These are phyloP conservation scores for Cremastinae sp. DNA, from an alignment of 2,888 invertebrate genomes.

Conservation along the genomic window DNA sequence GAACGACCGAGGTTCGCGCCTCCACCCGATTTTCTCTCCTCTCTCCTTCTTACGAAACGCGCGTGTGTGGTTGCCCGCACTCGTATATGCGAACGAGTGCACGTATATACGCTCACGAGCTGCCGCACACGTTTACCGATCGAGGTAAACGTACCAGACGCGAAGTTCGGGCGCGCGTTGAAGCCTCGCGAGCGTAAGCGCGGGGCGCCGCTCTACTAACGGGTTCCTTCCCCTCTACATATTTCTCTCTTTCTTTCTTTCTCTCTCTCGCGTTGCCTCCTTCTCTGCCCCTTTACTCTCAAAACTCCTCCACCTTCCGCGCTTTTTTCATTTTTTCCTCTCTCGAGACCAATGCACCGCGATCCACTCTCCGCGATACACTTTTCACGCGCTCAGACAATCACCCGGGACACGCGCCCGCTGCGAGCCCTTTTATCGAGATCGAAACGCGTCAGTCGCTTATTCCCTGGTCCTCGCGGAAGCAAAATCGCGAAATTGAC, in stretches of 20 bases:
- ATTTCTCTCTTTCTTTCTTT: constrained; percentile 75
- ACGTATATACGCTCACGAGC: constrained; percentile 62
- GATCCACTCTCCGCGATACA: constrained; percentile 46
- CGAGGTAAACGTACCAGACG: constrained; percentile 21
- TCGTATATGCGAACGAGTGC: too few relatives aligned
- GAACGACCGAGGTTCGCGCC: constrained; percentile 56
- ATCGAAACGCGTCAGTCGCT: not conserved
- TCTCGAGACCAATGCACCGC: constrained; percentile 21
- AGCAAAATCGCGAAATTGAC: too few relatives aligned
- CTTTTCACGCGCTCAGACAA: constrained; percentile 61
- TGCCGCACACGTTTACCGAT: constrained; percentile 11
- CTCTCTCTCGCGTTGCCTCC: constrained; percentile 80
- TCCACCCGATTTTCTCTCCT: constrained; percentile 60
- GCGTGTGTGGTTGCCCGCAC: too few relatives aligned
- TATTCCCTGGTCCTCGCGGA: not conserved
- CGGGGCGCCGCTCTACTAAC: constrained; percentile 75
- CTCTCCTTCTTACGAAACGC: constrained; percentile 76
- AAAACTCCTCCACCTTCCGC: constrained; percentile 48
- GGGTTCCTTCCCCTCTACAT: constrained; percentile 79
- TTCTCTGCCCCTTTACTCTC: constrained; percentile 23
- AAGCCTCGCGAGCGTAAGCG: constrained; percentile 58
- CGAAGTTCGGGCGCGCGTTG: constrained; percentile 51
- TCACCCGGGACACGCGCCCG: constrained; percentile 60
- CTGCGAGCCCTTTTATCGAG: constrained; percentile 17
- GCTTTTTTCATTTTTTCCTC: constrained; percentile 7